Evolutionary conservation across 2,888 invertebrate species (phyloP).

Genomic region (Cephus sareptanus): DNA sequence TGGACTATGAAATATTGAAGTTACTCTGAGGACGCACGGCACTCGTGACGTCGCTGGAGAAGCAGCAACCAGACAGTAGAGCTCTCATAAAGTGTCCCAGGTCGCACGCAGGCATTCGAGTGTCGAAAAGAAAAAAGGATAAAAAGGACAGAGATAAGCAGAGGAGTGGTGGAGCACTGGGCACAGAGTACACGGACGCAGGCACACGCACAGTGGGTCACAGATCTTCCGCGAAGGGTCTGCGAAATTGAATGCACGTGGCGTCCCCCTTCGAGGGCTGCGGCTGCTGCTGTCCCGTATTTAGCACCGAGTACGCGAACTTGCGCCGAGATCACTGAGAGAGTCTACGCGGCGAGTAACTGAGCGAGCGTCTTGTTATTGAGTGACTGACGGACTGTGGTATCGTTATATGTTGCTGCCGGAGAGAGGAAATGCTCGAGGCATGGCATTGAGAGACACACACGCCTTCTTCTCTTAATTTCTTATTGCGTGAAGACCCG

Average conservation of each 20-base stretch:
- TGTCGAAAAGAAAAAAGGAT: neutral
- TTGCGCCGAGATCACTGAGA: neutral
- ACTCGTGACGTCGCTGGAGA: neutral
- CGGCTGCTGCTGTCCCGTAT: neutral
- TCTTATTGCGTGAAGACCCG: slow-evolving; percentile 23
- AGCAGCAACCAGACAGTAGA: neutral
- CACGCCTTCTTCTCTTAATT: slow-evolving; percentile 20
- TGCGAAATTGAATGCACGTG: neutral
- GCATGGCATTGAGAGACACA: slow-evolving; percentile 19
- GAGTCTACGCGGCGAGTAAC: slow-evolving; percentile 4
- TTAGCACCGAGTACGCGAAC: neutral
- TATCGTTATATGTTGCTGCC: slow-evolving; percentile 10
- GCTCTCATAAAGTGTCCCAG: neutral
- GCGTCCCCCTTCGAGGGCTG: neutral
- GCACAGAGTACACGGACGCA: neutral
- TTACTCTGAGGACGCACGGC: neutral
- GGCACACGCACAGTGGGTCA: neutral
- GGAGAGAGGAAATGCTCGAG: slow-evolving; percentile 11
- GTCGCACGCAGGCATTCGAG: neutral
- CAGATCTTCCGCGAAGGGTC: neutral
- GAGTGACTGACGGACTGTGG: slow-evolving; percentile 34
- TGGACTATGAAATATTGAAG: neutral
- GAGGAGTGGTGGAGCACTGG: neutral
- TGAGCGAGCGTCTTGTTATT: slow-evolving; percentile 23
- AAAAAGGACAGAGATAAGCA: neutral